Conservation (phyloP, 2,888 invertebrate species). For the Caenorhabditis sp. region DNA sequence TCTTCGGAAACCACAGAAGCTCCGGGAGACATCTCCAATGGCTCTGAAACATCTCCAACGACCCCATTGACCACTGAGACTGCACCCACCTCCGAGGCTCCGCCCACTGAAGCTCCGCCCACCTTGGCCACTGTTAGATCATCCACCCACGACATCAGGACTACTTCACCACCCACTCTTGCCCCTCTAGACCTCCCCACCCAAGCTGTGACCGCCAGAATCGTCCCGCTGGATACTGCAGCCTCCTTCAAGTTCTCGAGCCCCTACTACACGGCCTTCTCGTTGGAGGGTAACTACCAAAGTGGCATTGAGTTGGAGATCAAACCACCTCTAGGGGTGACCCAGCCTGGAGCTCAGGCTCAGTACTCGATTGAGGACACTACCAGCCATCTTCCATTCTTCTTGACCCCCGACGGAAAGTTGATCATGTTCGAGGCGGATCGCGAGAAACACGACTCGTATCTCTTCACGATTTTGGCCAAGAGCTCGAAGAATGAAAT, state of each 20-base stretch:
- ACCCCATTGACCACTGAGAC: neutral
- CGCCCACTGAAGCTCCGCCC: neutral
- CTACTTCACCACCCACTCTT: conserved; percentile 10
- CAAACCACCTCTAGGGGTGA: conserved; percentile 70
- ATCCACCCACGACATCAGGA: neutral
- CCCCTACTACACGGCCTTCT: conserved; percentile 64
- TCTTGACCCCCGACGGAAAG: conserved; percentile 70
- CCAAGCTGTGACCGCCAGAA: conserved; percentile 12
- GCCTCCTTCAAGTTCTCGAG: conserved; percentile 52
- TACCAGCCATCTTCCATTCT: conserved; percentile 58
- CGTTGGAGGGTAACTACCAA: conserved; percentile 78
- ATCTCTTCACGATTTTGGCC: conserved; percentile 73
- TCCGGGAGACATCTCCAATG: neutral
- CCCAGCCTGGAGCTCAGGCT: conserved; percentile 14
- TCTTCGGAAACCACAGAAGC: conserved; percentile 7
- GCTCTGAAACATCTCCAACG: conserved; percentile 18
- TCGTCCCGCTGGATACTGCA: conserved; percentile 8
- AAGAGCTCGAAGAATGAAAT: neutral
- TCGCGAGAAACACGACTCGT: conserved; percentile 72
- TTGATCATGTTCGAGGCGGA: conserved; percentile 78
- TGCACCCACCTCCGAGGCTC: neutral
- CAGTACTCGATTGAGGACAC: conserved; percentile 63
- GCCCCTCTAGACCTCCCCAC: conserved; percentile 30
- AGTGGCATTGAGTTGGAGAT: conserved; percentile 74
- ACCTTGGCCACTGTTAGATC: neutral